Conservation (phyloP, 2,797 vertebrate genomes). For the Scarus forsteni region DNA sequence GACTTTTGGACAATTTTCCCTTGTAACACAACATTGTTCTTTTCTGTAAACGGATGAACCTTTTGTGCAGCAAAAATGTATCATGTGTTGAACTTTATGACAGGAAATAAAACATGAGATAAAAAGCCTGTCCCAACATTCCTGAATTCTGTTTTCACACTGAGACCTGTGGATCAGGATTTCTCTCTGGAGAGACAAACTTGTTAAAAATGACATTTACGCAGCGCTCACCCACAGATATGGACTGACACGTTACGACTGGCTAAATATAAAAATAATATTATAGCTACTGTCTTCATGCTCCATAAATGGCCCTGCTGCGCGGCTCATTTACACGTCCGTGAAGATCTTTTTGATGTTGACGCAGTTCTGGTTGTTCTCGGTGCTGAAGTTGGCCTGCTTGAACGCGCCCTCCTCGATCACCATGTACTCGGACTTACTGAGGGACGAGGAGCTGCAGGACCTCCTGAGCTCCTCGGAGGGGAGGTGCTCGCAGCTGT, state of each 20-base stretch:
- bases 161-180: too few relatives aligned
- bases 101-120: not conserved
- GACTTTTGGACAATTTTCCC: too few relatives aligned
- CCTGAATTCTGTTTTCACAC: too few relatives aligned
- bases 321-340: slow-evolving; percentile 87
- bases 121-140: too few relatives aligned
- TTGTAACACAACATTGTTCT: too few relatives aligned
- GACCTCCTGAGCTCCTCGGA: slow-evolving; percentile 91
- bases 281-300: slow-evolving; percentile 47
- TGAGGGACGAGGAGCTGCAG: slow-evolving; percentile 92
- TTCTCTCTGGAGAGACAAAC: not conserved
- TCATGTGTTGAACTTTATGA: not conserved
- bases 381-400: slow-evolving; percentile 89
- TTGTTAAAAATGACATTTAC: slow-evolving; percentile 60
- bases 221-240: slow-evolving; percentile 70
- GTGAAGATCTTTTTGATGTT: slow-evolving; percentile 98
- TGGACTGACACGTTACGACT: slow-evolving; percentile 68
- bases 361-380: slow-evolving; percentile 95
- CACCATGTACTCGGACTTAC: slow-evolving; percentile 96
- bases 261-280: slow-evolving; percentile 59
- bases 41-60: too few relatives aligned
- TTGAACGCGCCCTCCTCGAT: slow-evolving; percentile 92
- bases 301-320: slow-evolving; percentile 21
- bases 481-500: slow-evolving; percentile 93
- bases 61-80: not conserved